phyloP scores from a whole-genome alignment of 1,140 invertebrate genomes.

The Artemia franciscana region DNA sequence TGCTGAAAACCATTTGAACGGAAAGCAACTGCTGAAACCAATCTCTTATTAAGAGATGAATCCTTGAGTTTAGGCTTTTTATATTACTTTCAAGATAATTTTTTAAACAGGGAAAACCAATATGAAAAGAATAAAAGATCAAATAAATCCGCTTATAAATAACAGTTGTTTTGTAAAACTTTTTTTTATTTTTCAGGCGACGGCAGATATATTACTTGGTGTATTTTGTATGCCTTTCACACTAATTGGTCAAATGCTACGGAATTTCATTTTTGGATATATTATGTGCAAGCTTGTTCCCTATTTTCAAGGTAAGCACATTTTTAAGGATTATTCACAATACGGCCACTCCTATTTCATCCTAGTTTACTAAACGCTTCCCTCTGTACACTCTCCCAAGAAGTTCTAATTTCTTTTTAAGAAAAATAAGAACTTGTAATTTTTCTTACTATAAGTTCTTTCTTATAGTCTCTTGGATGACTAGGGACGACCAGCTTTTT shows the following conservation, averaged over 20 bases:
- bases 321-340: too few species aligned
- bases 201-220: conserved; percentile 31
- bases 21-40: too few species aligned
- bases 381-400: neutral
- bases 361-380: too few species aligned
- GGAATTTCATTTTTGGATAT: conserved; percentile 34
- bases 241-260: conserved; percentile 30
- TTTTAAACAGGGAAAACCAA: too few species aligned
- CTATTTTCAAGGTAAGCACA: conserved; percentile 34
- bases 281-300: conserved; percentile 32
- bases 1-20: too few species aligned
- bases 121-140: too few species aligned
- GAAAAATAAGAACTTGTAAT: neutral
- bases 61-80: too few species aligned
- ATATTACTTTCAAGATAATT: too few species aligned
- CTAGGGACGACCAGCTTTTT: neutral
- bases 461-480: neutral
- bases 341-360: too few species aligned
- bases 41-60: too few species aligned
- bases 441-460: neutral
- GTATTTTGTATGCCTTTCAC: conserved; percentile 39
- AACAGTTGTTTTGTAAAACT: conserved; percentile 7
- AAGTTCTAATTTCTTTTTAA: neutral
- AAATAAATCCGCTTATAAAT: too few species aligned
- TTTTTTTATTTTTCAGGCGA: conserved; percentile 23